phyloP scores from a whole-genome alignment of 2,113 vertebrate species.

The Phylloscopus trochilus region DNA sequence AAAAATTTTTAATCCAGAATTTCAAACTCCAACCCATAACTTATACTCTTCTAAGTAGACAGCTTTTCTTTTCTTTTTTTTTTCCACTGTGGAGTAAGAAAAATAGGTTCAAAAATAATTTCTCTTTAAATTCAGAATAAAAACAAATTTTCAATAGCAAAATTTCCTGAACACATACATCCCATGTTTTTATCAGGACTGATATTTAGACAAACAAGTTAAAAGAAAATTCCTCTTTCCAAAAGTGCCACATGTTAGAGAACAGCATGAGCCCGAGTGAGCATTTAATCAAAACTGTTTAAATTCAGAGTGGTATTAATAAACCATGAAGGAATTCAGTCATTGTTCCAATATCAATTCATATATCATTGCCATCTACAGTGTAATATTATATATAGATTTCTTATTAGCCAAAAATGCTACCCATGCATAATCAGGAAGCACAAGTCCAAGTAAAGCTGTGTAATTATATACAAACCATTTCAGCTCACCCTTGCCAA shows the following conservation, averaged over 20 bases:
- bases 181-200: neutral
- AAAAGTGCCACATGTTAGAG: neutral
- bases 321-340: constrained; percentile 29
- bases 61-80: neutral
- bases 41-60: neutral
- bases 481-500: neutral
- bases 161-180: neutral
- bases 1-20: neutral
- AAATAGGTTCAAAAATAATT: neutral
- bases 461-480: neutral
- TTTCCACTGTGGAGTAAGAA: neutral
- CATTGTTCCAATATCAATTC: constrained; percentile 25
- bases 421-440: neutral
- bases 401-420: constrained; percentile 11
- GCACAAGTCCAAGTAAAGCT: neutral
- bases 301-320: neutral
- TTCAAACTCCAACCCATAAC: neutral
- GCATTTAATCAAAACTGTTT: constrained; percentile 18
- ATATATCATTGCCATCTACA: neutral
- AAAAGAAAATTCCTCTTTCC: neutral
- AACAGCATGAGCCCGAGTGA: neutral
- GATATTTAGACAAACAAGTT: neutral
- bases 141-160: neutral
- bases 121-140: neutral
- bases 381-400: neutral